Evolutionary conservation across 2,888 invertebrate genomes (phyloP).

Genomic region (Rhopalosiphum nymphaeae): DNA sequence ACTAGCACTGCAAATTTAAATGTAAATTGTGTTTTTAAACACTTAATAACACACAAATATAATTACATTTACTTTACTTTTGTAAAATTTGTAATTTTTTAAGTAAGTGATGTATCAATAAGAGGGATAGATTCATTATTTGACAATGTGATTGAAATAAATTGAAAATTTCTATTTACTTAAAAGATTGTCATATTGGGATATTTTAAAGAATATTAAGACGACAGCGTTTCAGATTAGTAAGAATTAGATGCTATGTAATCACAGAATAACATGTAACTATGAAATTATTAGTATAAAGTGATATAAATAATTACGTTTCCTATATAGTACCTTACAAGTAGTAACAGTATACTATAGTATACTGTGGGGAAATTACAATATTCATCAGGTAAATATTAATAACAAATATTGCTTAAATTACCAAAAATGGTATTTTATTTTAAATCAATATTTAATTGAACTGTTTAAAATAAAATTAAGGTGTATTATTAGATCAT

Average conservation of each 20-base stretch:
- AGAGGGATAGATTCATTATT: not conserved
- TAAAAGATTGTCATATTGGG: not conserved
- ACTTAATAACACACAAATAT: too few relatives aligned
- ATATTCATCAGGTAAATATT: not conserved
- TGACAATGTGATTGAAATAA: not conserved
- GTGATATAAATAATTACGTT: not conserved
- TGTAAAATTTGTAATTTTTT: too few relatives aligned
- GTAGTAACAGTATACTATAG: not conserved
- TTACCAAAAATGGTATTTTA: not conserved
- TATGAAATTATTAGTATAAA: not conserved
- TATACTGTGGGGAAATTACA: not conserved
- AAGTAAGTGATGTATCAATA: too few relatives aligned
- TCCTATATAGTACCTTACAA: too few relatives aligned
- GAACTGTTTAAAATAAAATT: not conserved
- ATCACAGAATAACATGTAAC: not conserved
- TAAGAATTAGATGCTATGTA: not conserved
- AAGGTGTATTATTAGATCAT: not conserved
- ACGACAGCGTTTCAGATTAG: not conserved
- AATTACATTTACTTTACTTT: too few relatives aligned
- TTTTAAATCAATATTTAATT: not conserved
- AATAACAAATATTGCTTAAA: not conserved
- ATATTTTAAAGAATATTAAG: not conserved
- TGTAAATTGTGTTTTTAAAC: too few relatives aligned
- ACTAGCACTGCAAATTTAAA: too few relatives aligned
- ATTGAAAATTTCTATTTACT: not conserved